Evolutionary conservation across 2,888 invertebrate genomes (phyloP).

Genomic region (Zootermopsis nevadensis): DNA sequence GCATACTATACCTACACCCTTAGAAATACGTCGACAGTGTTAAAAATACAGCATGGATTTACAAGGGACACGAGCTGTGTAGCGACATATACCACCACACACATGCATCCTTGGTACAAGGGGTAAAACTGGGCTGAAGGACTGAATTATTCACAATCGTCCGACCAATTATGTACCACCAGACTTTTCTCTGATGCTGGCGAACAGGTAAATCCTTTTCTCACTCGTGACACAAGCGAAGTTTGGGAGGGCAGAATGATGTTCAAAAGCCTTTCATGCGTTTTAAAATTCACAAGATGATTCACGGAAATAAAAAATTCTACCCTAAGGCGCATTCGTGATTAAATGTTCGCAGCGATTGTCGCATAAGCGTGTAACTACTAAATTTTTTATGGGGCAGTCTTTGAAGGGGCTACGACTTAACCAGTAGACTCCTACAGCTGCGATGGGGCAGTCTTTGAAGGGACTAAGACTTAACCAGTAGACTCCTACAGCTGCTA

Average conservation of each 20-base stretch:
- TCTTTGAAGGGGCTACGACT: background rate
- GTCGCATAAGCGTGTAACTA: background rate
- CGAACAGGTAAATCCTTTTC: conserved; percentile 38
- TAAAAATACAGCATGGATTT: conserved; percentile 20
- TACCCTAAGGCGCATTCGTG: conserved; percentile 2
- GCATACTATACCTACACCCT: no score
- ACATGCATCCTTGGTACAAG: background rate
- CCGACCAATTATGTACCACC: conserved; percentile 35
- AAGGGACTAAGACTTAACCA: background rate
- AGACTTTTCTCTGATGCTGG: conserved; percentile 32
- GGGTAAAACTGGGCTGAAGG: conserved; percentile 11
- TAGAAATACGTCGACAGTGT: background rate
- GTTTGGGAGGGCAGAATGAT: background rate
- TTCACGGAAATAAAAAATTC: conserved; percentile 36
- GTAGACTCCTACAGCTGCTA: no score
- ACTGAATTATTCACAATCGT: conserved; percentile 41
- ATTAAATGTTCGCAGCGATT: conserved; percentile 40
- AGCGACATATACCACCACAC: background rate
- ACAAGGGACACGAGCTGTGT: background rate
- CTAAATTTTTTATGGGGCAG: conserved; percentile 22
- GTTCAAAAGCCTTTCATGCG: conserved; percentile 23
- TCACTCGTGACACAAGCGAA: conserved; percentile 21
- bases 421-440: background rate
- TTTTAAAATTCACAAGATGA: conserved; percentile 43
- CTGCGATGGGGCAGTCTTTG: conserved; percentile 17